Base-by-base conservation (phyloP, 1,140 invertebrate species). In the Idris sp. region DNA sequence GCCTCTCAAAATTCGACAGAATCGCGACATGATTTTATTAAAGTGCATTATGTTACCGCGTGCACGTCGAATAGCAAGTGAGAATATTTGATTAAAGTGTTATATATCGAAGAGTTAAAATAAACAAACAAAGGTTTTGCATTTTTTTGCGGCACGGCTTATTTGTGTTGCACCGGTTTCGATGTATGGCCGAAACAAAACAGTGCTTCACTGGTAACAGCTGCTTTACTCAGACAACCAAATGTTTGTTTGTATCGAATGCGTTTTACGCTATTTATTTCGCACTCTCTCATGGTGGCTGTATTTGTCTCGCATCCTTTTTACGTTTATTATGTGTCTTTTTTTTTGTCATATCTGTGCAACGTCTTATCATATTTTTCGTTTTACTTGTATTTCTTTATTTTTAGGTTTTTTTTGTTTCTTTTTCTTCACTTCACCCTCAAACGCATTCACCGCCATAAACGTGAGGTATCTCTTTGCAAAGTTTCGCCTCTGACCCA, bases 401-500 rank as follows among this genome's bases (percentile, higher is more conserved):
- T 64, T 43, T 71, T 28, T 49, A 28, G 40, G 13, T 58, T 74
- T 51, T 30, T 35, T 40, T 65, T 51, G 36, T 64, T 59, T 38
- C 56, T 41, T 65, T 74, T 13, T 35, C 16, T 43, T 49, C 43
- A 35, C 35, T 54, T 38, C 38, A 31, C 46, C 28, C 72, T 43
- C 30, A 53, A 53, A 59, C 56, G 10, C 54, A 58, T 59, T 72
- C 54, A 51, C 30, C 28, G 31, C 56, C 43, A 46, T 53, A 53
- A 76, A 69, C 25, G 43, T 64, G 51, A 56, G 44, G 26, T 72
- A 73, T 76, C 71, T 81, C 75, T 77, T 72, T 73, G 41, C 46
- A 26, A 40, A 72, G 43, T 53, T 74, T 74, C 56, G 54, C 36
- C 69, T 76, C 65, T 81, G 79, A 80, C 81, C 81, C 56, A 82